Percentiles rank a stretch among this genome's conserved stretches.
Conservation (phyloP, 2,888 invertebrate species). For the Parelbella ahira region DNA sequence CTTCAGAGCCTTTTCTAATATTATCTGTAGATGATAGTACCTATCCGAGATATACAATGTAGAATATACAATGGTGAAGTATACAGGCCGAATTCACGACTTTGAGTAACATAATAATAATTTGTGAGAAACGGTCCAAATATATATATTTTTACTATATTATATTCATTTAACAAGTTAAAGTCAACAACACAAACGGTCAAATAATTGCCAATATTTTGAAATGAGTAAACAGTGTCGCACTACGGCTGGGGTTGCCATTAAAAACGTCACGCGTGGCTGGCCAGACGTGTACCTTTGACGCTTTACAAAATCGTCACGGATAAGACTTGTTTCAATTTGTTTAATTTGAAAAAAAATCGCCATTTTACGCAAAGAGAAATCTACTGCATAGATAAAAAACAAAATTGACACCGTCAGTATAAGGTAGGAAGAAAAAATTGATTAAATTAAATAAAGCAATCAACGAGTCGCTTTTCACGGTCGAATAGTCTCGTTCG, state of each 20-base stretch:
- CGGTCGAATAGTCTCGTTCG: slow-evolving; percentile 44
- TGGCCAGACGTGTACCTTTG: slow-evolving; percentile 19
- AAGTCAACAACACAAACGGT: too few species aligned
- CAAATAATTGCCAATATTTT: too few species aligned
- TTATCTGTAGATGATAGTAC: too few species aligned
- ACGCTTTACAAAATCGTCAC: slow-evolving; percentile 12
- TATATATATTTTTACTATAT: too few species aligned
- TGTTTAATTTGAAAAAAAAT: slow-evolving; percentile 18
- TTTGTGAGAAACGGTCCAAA: too few species aligned
- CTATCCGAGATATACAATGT: too few species aligned
- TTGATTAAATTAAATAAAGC: slow-evolving; percentile 69
- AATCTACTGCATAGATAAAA: slow-evolving; percentile 36
- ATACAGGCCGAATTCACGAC: too few species aligned
- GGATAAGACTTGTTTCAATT: slow-evolving; percentile 16
- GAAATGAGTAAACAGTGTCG: slow-evolving; percentile 4
- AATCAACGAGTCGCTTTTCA: slow-evolving; percentile 57
- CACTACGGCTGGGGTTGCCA: slow-evolving; percentile 3
- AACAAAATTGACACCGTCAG: slow-evolving; percentile 42
- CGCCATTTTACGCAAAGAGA: slow-evolving; percentile 29
- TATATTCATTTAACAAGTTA: too few species aligned
- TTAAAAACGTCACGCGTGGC: slow-evolving; percentile 5
- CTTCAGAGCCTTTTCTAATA: too few species aligned
- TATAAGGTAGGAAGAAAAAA: slow-evolving; percentile 37
- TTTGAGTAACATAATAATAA: too few species aligned
- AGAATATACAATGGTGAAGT: too few species aligned